These are phyloP conservation scores for Paramuricea clavata DNA, from an alignment of 92 coral and sea anemone species.

Conservation along the genomic window DNA sequence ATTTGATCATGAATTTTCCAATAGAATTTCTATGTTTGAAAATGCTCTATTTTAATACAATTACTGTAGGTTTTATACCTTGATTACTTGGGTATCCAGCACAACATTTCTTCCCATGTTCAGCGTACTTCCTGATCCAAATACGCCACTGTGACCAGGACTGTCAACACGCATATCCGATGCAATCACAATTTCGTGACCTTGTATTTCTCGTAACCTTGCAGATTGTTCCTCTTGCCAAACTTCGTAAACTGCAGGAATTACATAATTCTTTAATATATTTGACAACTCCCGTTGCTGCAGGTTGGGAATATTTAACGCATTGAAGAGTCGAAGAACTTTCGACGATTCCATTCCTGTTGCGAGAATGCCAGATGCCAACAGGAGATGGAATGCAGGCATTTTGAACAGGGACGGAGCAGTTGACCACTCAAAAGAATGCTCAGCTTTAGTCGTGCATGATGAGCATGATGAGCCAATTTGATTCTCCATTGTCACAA, in stretches of 20 bases:
- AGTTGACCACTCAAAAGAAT: neutral
- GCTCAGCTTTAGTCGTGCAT: neutral
- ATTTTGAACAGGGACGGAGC: neutral
- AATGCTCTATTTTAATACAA: neutral
- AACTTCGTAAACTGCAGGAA: no score
- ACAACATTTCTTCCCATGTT: no score
- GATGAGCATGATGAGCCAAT: constrained; percentile 28
- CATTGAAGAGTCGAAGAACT: neutral
- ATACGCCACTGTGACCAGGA: neutral
- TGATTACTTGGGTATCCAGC: neutral
- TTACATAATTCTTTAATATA: no score
- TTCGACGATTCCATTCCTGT: neutral
- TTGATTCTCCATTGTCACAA: constrained; percentile 39
- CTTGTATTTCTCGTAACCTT: neutral
- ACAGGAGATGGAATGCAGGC: neutral
- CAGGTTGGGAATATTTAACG: no score
- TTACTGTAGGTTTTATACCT: neutral
- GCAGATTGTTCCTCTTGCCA: no score
- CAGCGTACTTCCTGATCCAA: neutral
- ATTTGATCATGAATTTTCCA: neutral
- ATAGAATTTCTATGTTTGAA: neutral
- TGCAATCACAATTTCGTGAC: neutral
- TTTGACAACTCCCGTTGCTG: no score
- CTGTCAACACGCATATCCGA: neutral
- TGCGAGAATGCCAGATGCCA: neutral